phyloP scores from a whole-genome alignment of 1,140 invertebrate species.

The Diorhabda sublineata region DNA sequence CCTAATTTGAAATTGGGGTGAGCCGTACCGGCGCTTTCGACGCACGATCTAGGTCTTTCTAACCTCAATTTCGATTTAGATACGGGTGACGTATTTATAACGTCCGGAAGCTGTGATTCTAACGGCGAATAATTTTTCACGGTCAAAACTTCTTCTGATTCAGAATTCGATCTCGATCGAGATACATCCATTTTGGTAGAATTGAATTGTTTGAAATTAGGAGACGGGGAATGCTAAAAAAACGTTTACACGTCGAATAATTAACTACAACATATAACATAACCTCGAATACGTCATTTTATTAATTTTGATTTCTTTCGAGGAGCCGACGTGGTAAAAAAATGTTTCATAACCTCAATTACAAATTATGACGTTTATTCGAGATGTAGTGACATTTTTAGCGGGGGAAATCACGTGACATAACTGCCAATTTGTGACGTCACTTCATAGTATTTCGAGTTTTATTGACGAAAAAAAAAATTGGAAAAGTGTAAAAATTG shows the following conservation, averaged over 20 bases:
- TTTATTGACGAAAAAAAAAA: no score
- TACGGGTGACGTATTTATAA: slow-evolving; percentile 53
- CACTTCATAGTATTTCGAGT: no score
- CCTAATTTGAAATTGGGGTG: slow-evolving; percentile 51
- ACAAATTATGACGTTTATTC: no score
- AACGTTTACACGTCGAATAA: background rate
- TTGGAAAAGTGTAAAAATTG: no score
- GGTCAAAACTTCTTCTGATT: slow-evolving; percentile 44
- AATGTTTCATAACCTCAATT: no score
- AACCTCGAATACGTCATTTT: no score
- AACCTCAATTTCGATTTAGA: slow-evolving; percentile 46
- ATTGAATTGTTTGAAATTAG: slow-evolving; percentile 51
- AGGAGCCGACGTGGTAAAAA: background rate
- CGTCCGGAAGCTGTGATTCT: slow-evolving; percentile 50
- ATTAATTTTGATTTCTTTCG: no score
- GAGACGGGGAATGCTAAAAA: slow-evolving; percentile 30
- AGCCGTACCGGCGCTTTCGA: slow-evolving; percentile 52
- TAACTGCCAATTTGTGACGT: no score
- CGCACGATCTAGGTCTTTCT: slow-evolving; percentile 64
- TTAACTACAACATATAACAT: no score
- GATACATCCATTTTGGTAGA: slow-evolving; percentile 54
- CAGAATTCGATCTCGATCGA: slow-evolving; percentile 52
- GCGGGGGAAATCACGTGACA: no score
- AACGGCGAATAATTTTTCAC: slow-evolving; percentile 41
- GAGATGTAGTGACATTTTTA: no score